Conservation (phyloP, 1,140 invertebrate genomes). For the Penaeus chinensis region DNA sequence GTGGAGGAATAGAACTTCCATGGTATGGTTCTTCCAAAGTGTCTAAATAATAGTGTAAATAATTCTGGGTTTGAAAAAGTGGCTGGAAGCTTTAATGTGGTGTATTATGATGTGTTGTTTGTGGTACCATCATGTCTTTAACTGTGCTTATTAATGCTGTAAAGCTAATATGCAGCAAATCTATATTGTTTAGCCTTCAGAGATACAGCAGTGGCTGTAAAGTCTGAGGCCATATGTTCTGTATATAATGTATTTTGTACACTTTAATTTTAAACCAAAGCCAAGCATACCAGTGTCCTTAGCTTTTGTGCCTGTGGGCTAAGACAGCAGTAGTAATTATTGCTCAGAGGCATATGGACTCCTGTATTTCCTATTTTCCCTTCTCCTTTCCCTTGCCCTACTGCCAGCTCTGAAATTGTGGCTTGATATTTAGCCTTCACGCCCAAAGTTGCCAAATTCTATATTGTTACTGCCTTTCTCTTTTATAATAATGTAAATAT, state of each 20-base stretch:
- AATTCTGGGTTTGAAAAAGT: slow-evolving; percentile 17
- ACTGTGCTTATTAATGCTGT: neutral
- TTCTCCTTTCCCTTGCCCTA: neutral
- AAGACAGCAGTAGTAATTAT: slow-evolving; percentile 32
- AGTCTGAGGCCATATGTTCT: slow-evolving; percentile 6
- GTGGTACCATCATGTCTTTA: slow-evolving; percentile 34
- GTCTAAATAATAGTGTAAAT: slow-evolving; percentile 41
- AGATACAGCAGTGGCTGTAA: too few species aligned
- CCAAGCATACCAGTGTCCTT: slow-evolving; percentile 58
- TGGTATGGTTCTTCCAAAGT: slow-evolving; percentile 50
- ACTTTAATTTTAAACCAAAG: slow-evolving; percentile 44
- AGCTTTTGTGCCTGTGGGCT: slow-evolving; percentile 57
- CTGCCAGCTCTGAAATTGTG: slow-evolving; percentile 3
- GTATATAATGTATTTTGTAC: slow-evolving; percentile 32
- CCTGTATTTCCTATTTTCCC: slow-evolving; percentile 35
- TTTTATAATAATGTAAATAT: slow-evolving; percentile 30
- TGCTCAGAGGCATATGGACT: slow-evolving; percentile 18
- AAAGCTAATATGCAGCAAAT: too few species aligned
- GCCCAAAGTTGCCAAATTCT: slow-evolving; percentile 57
- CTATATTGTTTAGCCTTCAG: too few species aligned
- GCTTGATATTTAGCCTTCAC: slow-evolving; percentile 35
- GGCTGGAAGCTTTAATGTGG: slow-evolving; percentile 55
- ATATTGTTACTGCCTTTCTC: slow-evolving; percentile 51
- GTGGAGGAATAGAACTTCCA: slow-evolving; percentile 50
- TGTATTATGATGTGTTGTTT: slow-evolving; percentile 21